Conservation (phyloP, 2,113 vertebrate species). For the Phalacrocorax aristotelis region DNA sequence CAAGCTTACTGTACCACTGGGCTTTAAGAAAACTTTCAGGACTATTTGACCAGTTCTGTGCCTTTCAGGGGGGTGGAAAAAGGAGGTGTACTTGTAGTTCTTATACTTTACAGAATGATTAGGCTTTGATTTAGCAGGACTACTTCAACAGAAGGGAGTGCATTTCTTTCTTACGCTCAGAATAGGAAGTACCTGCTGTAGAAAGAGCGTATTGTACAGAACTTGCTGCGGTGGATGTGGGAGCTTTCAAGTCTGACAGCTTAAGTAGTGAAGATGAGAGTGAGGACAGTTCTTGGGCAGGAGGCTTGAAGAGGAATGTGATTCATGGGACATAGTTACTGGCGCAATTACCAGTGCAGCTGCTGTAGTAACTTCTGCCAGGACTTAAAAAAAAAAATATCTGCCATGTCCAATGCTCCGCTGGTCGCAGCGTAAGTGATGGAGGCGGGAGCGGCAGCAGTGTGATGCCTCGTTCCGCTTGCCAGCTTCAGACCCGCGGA, state of each 20-base stretch:
- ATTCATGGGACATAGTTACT: neutral
- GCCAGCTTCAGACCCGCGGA: fast-evolving
- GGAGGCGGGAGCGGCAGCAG: neutral
- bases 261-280: neutral
- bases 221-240: neutral
- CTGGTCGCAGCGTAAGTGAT: neutral
- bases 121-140: neutral
- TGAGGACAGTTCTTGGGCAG: constrained; percentile 34
- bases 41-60: neutral
- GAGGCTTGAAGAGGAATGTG: neutral
- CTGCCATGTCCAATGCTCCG: neutral
- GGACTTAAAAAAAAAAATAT: neutral
- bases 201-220: fast-evolving
- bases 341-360: neutral
- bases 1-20: neutral
- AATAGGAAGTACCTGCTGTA: neutral
- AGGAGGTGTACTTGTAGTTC: neutral
- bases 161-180: neutral
- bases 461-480: neutral
- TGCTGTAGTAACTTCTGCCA: neutral
- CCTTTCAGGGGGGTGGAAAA: fast-evolving
- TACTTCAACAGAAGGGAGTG: neutral
- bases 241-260: neutral
- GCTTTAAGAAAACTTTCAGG: neutral
- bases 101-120: neutral